Conservation (phyloP, 2,888 invertebrate species). For the Pterobdella sp. region DNA sequence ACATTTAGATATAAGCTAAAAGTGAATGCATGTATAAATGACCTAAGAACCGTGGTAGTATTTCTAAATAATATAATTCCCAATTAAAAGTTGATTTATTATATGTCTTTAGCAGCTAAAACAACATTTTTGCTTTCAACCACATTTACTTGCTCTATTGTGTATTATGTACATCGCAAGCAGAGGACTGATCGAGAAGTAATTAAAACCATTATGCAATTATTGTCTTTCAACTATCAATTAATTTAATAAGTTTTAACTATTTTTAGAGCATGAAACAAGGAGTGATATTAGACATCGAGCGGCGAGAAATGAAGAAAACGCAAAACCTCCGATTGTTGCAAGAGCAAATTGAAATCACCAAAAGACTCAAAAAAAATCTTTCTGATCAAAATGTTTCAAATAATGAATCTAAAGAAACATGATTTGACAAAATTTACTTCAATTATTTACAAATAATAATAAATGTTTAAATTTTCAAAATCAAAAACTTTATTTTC, state of each 20-base stretch:
- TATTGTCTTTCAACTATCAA: not conserved
- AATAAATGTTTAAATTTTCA: no score
- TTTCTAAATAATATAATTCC: no score
- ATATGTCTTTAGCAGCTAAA: constrained; percentile 33
- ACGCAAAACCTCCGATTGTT: constrained; percentile 32
- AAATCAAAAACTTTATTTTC: no score
- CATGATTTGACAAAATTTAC: no score
- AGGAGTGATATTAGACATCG: constrained; percentile 33
- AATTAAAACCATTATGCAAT: not conserved
- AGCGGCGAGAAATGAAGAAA: constrained; percentile 36
- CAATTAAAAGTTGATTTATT: no score
- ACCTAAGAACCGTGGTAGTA: no score
- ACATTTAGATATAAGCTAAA: no score
- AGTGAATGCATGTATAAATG: no score
- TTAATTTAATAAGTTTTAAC: not conserved
- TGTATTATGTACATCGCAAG: constrained; percentile 31
- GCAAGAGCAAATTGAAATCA: constrained; percentile 33
- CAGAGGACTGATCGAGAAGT: constrained; percentile 30
- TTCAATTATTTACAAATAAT: no score
- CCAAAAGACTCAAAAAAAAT: constrained; percentile 31
- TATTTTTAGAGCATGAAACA: constrained; percentile 31
- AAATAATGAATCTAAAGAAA: no score
- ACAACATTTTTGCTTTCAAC: constrained; percentile 23
- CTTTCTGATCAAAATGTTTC: constrained; percentile 8
- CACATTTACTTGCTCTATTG: constrained; percentile 27